phyloP scores from a whole-genome alignment of 2,113 vertebrate species.

The Pluvialis apricaria region DNA sequence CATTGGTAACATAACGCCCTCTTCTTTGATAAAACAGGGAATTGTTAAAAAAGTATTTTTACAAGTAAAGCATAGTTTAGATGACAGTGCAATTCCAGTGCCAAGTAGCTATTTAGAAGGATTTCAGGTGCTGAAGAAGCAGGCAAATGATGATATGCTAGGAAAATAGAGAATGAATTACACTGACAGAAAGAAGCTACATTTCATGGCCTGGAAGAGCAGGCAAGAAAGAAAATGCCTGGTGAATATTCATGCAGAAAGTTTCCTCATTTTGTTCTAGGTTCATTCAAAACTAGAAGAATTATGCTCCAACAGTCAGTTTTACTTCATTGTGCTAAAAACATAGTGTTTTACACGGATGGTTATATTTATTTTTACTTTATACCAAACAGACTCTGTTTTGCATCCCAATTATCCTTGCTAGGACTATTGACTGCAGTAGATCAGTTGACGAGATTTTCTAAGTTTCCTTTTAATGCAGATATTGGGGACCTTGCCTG shows the following conservation, averaged over 20 bases:
- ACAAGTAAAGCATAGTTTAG: neutral
- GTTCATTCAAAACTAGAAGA: slow-evolving; percentile 53
- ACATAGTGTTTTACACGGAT: slow-evolving; percentile 53
- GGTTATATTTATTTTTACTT: neutral
- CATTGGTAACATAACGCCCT: neutral
- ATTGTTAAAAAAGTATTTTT: neutral
- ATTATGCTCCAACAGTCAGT: slow-evolving; percentile 63
- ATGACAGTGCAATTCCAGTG: neutral
- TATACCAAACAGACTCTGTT: slow-evolving; percentile 65
- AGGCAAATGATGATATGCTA: neutral
- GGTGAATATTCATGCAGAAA: slow-evolving; percentile 3
- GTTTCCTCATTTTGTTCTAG: neutral
- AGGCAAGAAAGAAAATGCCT: neutral
- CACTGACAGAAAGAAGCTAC: neutral
- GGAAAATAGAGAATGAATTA: neutral
- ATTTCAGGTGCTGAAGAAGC: neutral
- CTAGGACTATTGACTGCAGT: slow-evolving; percentile 71
- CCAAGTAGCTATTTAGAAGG: neutral
- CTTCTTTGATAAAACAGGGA: neutral
- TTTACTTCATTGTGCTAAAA: slow-evolving; percentile 63
- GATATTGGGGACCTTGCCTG: slow-evolving; percentile 59
- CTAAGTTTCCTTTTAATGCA: slow-evolving; percentile 65
- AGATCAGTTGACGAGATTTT: slow-evolving; percentile 63
- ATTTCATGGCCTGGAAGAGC: neutral
- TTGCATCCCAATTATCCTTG: slow-evolving; percentile 78